Evolutionary conservation across 2,113 vertebrate genomes (phyloP), one percentile per base, ranked within the genome.

Genomic region (Nothobranchius furzeri): DNA sequence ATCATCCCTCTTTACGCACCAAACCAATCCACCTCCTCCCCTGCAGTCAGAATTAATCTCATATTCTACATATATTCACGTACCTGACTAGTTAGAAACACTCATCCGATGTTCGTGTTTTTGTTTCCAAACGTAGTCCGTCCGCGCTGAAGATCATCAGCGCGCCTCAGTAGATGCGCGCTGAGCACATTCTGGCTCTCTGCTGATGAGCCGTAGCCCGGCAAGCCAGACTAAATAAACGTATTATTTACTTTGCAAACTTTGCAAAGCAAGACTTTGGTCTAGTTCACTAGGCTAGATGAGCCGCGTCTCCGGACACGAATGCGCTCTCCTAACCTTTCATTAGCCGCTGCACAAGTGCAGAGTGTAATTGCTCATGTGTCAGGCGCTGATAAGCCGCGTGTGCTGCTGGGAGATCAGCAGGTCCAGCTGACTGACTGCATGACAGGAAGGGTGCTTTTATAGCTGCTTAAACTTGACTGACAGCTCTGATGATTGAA

Each of bases 161-260:
- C 57, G 79, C 74, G 77, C 35, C 36, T 69, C 66, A 47, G 65
- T n/a, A 57, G 69, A 70, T 61, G 64, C 36, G 68, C 73, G 69
- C 69, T 7, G 8, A 51, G 54, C 6, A 35, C 62, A 65, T 12
- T 47, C 35, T 11, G 73, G 30, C 30, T 30, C 30, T 30, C 30
- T 30, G 30, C 30, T 30, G 30, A 3, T 30, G 30, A 30, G 30
- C 30, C 30, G 30, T 20, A 20, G 20, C 20, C 20, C 20, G 20
- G 20, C 20, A 20, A 20, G 20, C 20, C 20, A 20, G 20, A 20
- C 20, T 20, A 20, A 20, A 20, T 20, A 20, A 20, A 20, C 1
- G 20, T 20, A 20, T 20, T 20, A 20, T 20, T 20, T 20, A 20
- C 20, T 20, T 20, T 20, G 20, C 20, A 20, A 20, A 20, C 20